Base-by-base conservation (phyloP, 2,888 invertebrate genomes). In the Amphiduros pacificus region DNA sequence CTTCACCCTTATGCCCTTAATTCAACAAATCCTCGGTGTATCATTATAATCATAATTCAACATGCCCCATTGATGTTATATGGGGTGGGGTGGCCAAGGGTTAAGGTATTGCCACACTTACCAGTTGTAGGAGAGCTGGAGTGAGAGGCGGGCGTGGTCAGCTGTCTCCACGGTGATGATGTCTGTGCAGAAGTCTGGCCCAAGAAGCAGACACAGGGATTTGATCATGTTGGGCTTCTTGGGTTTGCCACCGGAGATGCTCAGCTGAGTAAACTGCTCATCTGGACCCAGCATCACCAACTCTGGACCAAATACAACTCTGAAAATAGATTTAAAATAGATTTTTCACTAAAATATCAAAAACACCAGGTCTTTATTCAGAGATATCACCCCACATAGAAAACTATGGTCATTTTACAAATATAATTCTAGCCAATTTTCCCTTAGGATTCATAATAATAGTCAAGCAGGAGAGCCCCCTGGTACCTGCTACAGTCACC, bases 101-200 rank as follows among this genome's bases (percentile, higher is more conserved):
- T n/a, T n/a, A n/a, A n/a, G 44, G 29, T 32, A n/a, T n/a, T n/a
- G n/a, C n/a, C n/a, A n/a, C n/a, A 70, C 73, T 60, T 53, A 82
- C 84, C 84, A 85, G 72, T 85, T 85, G 69, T 85, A 85, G 5
- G 84, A 80, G n/a, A 85, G 74, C 70, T 85, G 84, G 5, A 85
- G 75, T 9, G 79, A 78, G n/a, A 85, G 80, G 27, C 85, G 68
- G 29, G 85, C 85, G 69, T 85, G 85, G 69, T 85, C 85, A 22
- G 85, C 79, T 1, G 85, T 85, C 68, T 85, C 85, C 51, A 85
- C 85, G n/a, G 77, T 77, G 62, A 85, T 79, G 61, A 85, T 81
- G 70, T 85, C 85, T 2, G 85, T 85, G 67, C 83, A 84, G 73
- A 85, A 85, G 71, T 85, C 85, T 2, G 85, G 85, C 2, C 85